Evolutionary conservation across 2,888 invertebrate genomes (phyloP).

Genomic region (Melikaiella ostensackeni): DNA sequence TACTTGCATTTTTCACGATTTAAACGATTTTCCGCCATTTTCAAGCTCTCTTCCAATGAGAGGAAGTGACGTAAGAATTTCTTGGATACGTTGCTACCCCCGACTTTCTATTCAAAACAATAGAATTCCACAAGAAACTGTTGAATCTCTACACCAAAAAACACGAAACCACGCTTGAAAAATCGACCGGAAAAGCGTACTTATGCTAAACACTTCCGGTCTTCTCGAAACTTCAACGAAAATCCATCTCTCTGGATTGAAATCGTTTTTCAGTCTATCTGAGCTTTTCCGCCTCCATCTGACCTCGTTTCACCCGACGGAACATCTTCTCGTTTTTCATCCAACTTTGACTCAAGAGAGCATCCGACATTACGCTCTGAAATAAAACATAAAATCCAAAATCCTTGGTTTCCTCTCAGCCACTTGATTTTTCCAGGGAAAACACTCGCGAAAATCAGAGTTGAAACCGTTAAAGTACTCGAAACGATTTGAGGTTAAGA

Average conservation of each 20-base stretch:
- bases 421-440: neutral
- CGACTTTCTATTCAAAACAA: constrained; percentile 1
- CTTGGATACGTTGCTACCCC: constrained; percentile 27
- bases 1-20: neutral
- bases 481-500: constrained; percentile 51
- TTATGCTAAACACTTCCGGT: constrained; percentile 36
- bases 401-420: neutral
- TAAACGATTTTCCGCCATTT: constrained; percentile 12
- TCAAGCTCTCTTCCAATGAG: neutral
- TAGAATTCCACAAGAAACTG: neutral
- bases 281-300: constrained; percentile 34
- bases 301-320: constrained; percentile 37
- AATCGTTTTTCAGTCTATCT: constrained; percentile 29
- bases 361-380: constrained; percentile 36
- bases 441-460: constrained; percentile 36
- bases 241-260: constrained; percentile 27
- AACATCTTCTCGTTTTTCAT: constrained; percentile 39
- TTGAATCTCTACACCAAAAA: neutral
- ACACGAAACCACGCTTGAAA: constrained; percentile 1
- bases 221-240: constrained; percentile 28
- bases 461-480: constrained; percentile 42
- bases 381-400: constrained; percentile 12
- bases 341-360: constrained; percentile 25
- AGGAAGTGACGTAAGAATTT: constrained; percentile 9
- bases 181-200: constrained; percentile 29